Conservation (phyloP, 2,888 invertebrate genomes). For the Cactoblastis cactorum region DNA sequence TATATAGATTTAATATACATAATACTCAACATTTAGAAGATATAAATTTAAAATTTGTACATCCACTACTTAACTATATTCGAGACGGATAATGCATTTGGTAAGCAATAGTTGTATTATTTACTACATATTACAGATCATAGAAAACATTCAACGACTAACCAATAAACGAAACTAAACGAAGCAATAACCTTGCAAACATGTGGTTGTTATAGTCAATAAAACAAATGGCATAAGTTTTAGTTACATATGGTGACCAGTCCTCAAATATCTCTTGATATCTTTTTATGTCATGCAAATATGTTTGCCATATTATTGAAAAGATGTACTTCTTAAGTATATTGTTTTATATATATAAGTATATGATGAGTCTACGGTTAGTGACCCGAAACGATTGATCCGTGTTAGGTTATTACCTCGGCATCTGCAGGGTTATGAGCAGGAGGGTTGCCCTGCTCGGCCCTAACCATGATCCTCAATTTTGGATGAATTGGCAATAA, state of each 20-base stretch:
- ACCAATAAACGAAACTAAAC: too few species aligned
- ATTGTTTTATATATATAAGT: constrained; percentile 19
- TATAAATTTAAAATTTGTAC: constrained; percentile 28
- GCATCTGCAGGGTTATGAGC: constrained; percentile 43
- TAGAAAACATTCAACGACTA: constrained; percentile 29
- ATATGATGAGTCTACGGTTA: constrained; percentile 32
- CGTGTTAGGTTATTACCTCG: constrained; percentile 43
- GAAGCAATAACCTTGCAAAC: constrained; percentile 58
- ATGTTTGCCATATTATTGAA: constrained; percentile 13
- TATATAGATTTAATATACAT: constrained; percentile 38
- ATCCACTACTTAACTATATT: constrained; percentile 16
- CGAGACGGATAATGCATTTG: constrained; percentile 40
- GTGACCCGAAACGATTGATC: constrained; percentile 38
- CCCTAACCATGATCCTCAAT: constrained; percentile 37
- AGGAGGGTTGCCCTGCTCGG: constrained; percentile 41
- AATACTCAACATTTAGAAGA: constrained; percentile 24
- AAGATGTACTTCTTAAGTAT: neutral
- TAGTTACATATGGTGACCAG: constrained; percentile 70
- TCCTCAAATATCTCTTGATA: constrained; percentile 39
- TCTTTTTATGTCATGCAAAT: constrained; percentile 21
- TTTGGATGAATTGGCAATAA: constrained; percentile 38
- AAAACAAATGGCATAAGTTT: constrained; percentile 38
- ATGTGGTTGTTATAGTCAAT: constrained; percentile 63
- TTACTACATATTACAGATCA: constrained; percentile 21
- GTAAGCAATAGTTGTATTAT: constrained; percentile 38